Evolutionary conservation across 2,113 vertebrate genomes (phyloP), one percentile per base, ranked within the genome.

Genomic region (Hydrolagus affinis): DNA sequence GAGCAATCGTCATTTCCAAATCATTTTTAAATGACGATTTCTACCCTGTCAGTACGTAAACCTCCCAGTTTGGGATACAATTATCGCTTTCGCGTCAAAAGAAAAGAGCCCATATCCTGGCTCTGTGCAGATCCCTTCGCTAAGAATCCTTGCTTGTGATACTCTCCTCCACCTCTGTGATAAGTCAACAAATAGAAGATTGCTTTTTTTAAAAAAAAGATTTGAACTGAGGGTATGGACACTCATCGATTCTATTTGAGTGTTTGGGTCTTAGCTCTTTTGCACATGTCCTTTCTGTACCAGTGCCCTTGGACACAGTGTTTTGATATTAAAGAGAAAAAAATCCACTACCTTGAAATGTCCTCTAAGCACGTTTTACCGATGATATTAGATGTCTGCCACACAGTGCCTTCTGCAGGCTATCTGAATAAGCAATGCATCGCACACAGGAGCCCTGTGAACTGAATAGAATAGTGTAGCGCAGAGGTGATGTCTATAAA

Each of bases 71-170:
- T 7, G 60, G 25, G 11, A 30, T 30, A 83, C 64, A 83, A 64
- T 83, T 30, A 83, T 83, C 66, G 66, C 66, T 83, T 83, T 66
- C 78, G 64, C 32, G 78, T 64, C 78, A 83, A 30, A 64, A 83
- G 21, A 44, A 6, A n/a, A 25, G 21, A 30, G 28, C 60, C 60
- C 30, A 66, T 62, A 64, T 83, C 4, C 23, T 19, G 30, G 15
- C 30, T 8, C 14, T 21, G 73, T 44, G 30, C 32, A 56, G 66
- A 30, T 66, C 60, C 78, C 78, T 83, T 66, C 11, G 19, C 60
- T 66, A 28, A 1, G 44, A 0, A 66, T 19, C 11, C 25, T 66
- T 83, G 44, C 44, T 44, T 21, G 11, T 83, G 64, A 66, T 83
- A 64, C 66, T 68, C 14, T 19, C 30, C 23, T 32, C 2, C 12